Evolutionary conservation across 2,888 invertebrate species (phyloP), one percentile per base, ranked within the genome.

Genomic region (Tachina grossa): DNA sequence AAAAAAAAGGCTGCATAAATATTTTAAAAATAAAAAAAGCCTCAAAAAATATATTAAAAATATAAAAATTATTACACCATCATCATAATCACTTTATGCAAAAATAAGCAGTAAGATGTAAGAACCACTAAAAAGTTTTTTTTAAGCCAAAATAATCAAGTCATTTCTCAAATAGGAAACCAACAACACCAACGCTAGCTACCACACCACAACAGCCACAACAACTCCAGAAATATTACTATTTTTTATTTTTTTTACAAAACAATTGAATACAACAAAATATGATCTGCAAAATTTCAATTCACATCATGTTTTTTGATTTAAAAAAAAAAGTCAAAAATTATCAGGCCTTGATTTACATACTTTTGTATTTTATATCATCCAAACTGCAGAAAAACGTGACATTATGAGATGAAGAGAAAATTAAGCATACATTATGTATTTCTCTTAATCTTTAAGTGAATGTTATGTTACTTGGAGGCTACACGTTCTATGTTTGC

Each of bases 121-220:
- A 65, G 31, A 77, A 55, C 5, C 4, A n/a, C 19, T 16, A 63
- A 49, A 68, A 66, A 66, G 76, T 63, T 71, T 69, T 84, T 84
- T 85, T 85, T 65, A 87, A 87, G 82, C 85, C 79, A 85, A 84
- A 87, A 85, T 80, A 84, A 86, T 66, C 57, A 84, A 84, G 79
- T 87, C 82, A 84, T 82, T 78, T 55, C 6, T 31, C 72, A 83
- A 83, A 66, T 82, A 80, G 85, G 81, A 65, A 59, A 78, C 16
- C 65, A 74, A 61, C 71, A 74, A 43, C 72, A 75, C 66, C 79
- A 76, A 76, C 76, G 31, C 31, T 31, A 31, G 31, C 31, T 31
- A 74, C 72, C 77, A 66, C 51, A 31, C 31, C 31, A 31, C 63
- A 75, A 49, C 66, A 57, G 6, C 31, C 31, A 31, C 63, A 75